Evolutionary conservation across 1,140 invertebrate genomes (phyloP).

Genomic region (Xylocopa sonorina): DNA sequence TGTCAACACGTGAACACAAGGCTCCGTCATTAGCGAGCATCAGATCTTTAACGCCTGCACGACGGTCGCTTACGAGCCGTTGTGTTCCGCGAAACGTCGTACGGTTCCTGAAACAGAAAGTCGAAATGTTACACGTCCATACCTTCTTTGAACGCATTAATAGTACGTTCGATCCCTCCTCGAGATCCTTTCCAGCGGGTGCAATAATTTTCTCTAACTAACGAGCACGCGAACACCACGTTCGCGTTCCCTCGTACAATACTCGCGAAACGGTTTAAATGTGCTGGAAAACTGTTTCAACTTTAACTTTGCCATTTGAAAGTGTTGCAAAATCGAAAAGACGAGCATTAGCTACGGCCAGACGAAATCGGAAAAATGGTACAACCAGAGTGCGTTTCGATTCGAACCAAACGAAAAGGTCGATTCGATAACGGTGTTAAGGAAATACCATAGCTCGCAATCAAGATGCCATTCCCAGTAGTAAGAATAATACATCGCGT

Average conservation of each 20-base stretch:
- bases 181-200: not conserved
- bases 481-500: slow-evolving; percentile 53
- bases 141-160: slow-evolving; percentile 52
- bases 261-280: too few relatives aligned
- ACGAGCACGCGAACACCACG: slow-evolving; percentile 23
- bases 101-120: slow-evolving; percentile 61
- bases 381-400: too few relatives aligned
- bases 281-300: too few relatives aligned
- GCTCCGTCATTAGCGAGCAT: slow-evolving; percentile 66
- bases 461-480: slow-evolving; percentile 50
- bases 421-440: slow-evolving; percentile 16
- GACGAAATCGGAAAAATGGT: too few relatives aligned
- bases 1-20: slow-evolving; percentile 62
- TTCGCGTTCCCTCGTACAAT: too few relatives aligned
- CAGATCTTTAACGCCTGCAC: slow-evolving; percentile 72
- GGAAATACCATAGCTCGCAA: slow-evolving; percentile 49
- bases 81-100: slow-evolving; percentile 62
- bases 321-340: too few relatives aligned
- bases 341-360: too few relatives aligned
- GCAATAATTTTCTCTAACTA: slow-evolving; percentile 42
- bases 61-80: slow-evolving; percentile 57
- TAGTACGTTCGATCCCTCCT: slow-evolving; percentile 40
- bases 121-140: slow-evolving; percentile 37
- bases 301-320: too few relatives aligned
- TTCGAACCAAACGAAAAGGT: not conserved